A percentile compares a stretch with the other conserved stretches of the same genome.
phyloP scores from a whole-genome alignment of 2,113 vertebrate species.

The Synchiropus splendidus region DNA sequence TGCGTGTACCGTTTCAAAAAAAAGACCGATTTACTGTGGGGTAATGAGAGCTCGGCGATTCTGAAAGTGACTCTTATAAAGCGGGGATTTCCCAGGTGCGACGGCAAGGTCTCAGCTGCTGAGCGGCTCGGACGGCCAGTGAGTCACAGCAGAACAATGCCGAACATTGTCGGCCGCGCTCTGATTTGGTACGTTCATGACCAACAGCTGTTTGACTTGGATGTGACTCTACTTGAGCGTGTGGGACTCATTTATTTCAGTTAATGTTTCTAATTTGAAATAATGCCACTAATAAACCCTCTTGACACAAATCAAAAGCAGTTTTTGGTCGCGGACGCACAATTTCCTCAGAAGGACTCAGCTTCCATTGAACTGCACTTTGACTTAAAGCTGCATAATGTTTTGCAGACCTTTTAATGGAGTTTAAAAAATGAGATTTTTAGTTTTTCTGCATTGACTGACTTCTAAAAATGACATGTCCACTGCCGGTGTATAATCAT shows the following conservation, averaged over 20 bases:
- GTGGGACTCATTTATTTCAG: neutral
- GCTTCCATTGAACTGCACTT: too few species aligned
- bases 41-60: too few species aligned
- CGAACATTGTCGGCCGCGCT: conserved; percentile 3
- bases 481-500: conserved; percentile 41
- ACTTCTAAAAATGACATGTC: conserved; percentile 17
- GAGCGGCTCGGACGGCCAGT: conserved; percentile 6
- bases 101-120: neutral
- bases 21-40: too few species aligned
- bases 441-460: conserved; percentile 9
- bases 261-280: neutral
- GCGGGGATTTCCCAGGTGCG: too few species aligned
- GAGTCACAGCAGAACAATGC: conserved; percentile 8
- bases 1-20: too few species aligned
- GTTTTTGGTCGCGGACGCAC: too few species aligned
- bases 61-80: too few species aligned
- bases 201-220: conserved; percentile 12
- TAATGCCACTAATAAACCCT: too few species aligned
- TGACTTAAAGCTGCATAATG: neutral
- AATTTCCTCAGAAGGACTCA: neutral
- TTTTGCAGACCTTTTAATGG: conserved; percentile 1
- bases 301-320: neutral
- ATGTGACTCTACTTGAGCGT: neutral
- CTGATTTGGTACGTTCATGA: conserved; percentile 4
- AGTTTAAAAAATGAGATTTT: conserved; percentile 2